Evolutionary conservation across 2,888 invertebrate species (phyloP).

Genomic region (Drosophila ezoana): DNA sequence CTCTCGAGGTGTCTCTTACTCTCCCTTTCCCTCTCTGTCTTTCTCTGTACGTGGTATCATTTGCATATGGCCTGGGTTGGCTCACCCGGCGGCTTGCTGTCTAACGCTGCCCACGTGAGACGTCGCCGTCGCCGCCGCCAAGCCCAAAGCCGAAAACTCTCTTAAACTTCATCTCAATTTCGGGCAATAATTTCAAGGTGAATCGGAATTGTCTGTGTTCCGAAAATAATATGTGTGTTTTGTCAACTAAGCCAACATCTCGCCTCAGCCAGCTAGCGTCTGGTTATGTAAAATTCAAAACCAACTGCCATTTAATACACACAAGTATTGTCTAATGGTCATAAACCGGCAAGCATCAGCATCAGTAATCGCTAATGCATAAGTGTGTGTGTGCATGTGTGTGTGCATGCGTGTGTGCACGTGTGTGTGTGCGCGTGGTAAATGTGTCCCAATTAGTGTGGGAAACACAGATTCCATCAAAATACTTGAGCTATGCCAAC

Average conservation of each 20-base stretch:
- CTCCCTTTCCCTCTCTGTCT: neutral
- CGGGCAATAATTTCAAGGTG: conserved; percentile 65
- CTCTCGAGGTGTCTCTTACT: conserved; percentile 8
- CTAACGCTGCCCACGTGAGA: conserved; percentile 43
- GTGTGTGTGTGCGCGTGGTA: conserved; percentile 3
- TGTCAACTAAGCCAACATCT: conserved; percentile 37
- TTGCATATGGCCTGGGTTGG: conserved; percentile 19
- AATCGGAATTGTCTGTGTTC: conserved; percentile 44
- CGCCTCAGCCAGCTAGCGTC: neutral
- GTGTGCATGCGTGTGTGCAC: neutral
- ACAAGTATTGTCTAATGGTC: conserved; percentile 37
- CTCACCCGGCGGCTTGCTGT: conserved; percentile 29
- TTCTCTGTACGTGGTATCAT: neutral
- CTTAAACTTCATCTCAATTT: conserved; percentile 27
- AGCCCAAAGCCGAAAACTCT: conserved; percentile 31
- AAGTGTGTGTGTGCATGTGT: neutral
- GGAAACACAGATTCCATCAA: conserved; percentile 23
- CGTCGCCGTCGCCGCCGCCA: conserved; percentile 1
- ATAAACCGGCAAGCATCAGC: conserved; percentile 27
- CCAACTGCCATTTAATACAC: conserved; percentile 39
- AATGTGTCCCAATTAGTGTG: conserved; percentile 51
- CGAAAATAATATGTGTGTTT: conserved; percentile 25
- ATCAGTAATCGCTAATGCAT: conserved; percentile 20
- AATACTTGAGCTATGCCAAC: neutral
- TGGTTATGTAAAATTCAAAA: conserved; percentile 50